Percentiles rank a stretch among this genome's conserved stretches.
Evolutionary conservation across 2,888 invertebrate genomes (phyloP).

Genomic region (Phrixothrix hirtus): DNA sequence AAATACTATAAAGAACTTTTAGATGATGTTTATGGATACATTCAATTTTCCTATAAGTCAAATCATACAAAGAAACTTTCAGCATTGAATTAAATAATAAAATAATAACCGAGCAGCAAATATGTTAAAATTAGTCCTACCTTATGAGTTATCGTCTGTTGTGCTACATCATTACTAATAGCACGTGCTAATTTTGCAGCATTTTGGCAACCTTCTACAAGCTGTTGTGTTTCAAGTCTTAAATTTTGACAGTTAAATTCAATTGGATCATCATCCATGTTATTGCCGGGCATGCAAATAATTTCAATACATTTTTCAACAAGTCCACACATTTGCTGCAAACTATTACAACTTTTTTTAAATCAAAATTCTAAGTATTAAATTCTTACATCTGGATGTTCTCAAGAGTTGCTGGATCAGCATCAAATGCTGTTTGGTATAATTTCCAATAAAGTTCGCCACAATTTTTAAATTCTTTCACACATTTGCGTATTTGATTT

Average conservation of each 20-base stretch:
- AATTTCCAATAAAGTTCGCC: conserved; percentile 75
- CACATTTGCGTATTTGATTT: conserved; percentile 75
- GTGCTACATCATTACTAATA: conserved; percentile 47
- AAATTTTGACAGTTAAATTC: conserved; percentile 53
- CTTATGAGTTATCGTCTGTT: conserved; percentile 57
- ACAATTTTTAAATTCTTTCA: conserved; percentile 71
- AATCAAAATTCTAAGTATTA: too few relatives aligned
- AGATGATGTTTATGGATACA: too few relatives aligned
- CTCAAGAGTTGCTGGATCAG: conserved; percentile 76
- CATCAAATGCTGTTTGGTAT: conserved; percentile 84
- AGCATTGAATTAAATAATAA: too few relatives aligned
- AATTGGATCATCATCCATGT: conserved; percentile 47
- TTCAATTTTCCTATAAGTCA: too few relatives aligned
- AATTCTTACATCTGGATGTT: conserved; percentile 69
- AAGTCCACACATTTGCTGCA: conserved; percentile 79
- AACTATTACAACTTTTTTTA: conserved; percentile 55
- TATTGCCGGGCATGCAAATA: conserved; percentile 61
- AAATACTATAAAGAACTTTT: too few relatives aligned
- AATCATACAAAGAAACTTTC: too few relatives aligned
- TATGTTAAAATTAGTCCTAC: conserved; percentile 47
- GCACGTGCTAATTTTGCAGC: conserved; percentile 52
- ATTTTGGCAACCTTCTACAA: conserved; percentile 55
- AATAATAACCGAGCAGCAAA: too few relatives aligned
- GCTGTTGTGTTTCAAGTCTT: conserved; percentile 56
- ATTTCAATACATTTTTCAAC: conserved; percentile 76